Evolutionary conservation across 2,113 vertebrate species (phyloP), one percentile per base, ranked within the genome.

Genomic region (Sapajus apella): DNA sequence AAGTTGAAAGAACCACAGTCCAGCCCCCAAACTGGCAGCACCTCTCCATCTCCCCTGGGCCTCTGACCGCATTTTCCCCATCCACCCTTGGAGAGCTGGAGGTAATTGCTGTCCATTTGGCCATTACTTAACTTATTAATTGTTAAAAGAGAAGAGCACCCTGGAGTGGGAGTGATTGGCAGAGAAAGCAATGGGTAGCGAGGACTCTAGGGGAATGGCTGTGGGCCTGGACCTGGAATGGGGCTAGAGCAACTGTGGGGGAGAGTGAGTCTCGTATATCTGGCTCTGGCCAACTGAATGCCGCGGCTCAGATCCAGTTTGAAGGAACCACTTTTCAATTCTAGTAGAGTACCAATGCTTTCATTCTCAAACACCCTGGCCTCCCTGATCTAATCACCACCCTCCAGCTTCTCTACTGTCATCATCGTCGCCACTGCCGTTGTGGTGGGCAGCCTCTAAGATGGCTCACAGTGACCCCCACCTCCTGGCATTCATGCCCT

Each of bases 61-160:
- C 94, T 90, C 83, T 94, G 87, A 90, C 83, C 92, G 76, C 50
- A 50, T 37, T 79, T 50, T 73, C 27, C 43, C 61, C 76, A 23
- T 68, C 76, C 45, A 52, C 76, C 75, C 50, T 94, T 66, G 70
- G 20, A 52, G 52, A 82, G 68, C 52, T 90, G 56, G 56, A 66
- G 73, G 85, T 84, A 80, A 95, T 90, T 91, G 61, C 83, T 96
- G 83, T 95, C 90, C 91, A 96, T 95, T 95, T 97, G 83, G 85
- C 6, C 0, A 83, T 87, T 97, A 95, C 75, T 97, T 96, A 97
- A 95, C 80, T 97, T 94, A 96, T 95, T 95, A 97, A 89, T 96
- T 97, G 90, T 70, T 93, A 88, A 92, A 94, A 61, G 43, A 94
- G 58, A 95, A 43, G 14, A 72, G 81, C 66, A 89, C 79, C 43